Percentiles rank a stretch among this genome's conserved stretches.
phyloP scores from a whole-genome alignment of 1,140 invertebrate species.

The Drosophila varians region DNA sequence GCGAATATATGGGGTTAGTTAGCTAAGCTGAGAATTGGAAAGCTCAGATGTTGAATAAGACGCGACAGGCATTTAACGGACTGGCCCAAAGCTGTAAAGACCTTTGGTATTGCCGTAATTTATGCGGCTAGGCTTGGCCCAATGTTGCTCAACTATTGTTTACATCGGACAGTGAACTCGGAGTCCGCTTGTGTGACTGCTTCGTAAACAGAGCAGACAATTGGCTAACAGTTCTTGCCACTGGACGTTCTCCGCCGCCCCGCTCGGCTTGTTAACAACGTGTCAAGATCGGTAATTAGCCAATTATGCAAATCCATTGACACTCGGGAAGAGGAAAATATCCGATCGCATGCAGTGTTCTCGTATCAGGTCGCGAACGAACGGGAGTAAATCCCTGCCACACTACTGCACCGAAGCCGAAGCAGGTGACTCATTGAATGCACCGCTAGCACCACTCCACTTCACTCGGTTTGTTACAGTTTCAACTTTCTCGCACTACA shows the following conservation, averaged over 20 bases:
- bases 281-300: conserved; percentile 28
- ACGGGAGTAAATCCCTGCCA: conserved; percentile 15
- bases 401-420: background rate
- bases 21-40: conserved; percentile 3
- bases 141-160: background rate
- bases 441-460: background rate
- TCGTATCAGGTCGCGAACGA: conserved; percentile 12
- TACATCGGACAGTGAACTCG: conserved; percentile 7
- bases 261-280: conserved; percentile 14
- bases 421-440: conserved; percentile 20
- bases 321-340: background rate
- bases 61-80: conserved; percentile 10
- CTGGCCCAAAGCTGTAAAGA: conserved; percentile 15
- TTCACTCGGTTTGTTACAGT: conserved; percentile 25
- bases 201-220: conserved; percentile 1
- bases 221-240: conserved; percentile 24
- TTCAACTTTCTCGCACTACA: conserved; percentile 43
- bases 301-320: conserved; percentile 28
- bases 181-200: background rate
- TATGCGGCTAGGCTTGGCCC: conserved; percentile 9
- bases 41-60: conserved; percentile 27
- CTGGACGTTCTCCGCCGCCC: background rate
- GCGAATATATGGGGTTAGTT: conserved; percentile 21
- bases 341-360: background rate
- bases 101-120: conserved; percentile 20